Conservation (phyloP, 2,113 vertebrate genomes). For the Bubo scandiacus region DNA sequence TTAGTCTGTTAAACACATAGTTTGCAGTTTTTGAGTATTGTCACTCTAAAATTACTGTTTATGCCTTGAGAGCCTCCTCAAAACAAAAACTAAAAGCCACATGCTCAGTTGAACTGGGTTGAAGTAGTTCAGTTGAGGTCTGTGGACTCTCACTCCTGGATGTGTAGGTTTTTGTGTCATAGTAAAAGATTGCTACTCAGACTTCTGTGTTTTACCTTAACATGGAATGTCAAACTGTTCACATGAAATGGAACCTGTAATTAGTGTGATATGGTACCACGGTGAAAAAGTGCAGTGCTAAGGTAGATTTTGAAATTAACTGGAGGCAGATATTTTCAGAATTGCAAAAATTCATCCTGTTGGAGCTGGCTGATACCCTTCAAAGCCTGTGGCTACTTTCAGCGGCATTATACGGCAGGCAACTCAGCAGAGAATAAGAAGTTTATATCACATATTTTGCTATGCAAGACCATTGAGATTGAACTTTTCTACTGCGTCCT, state of each 20-base stretch:
- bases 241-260: neutral
- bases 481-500: neutral
- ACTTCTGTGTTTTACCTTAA: neutral
- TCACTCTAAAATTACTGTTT: neutral
- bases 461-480: neutral
- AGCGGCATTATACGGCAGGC: neutral
- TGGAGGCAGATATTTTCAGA: neutral
- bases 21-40: neutral
- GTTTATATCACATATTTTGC: neutral
- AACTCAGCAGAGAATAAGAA: neutral
- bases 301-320: neutral
- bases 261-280: neutral
- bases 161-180: neutral
- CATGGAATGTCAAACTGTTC: neutral
- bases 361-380: neutral
- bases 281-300: neutral
- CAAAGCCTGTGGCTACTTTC: neutral
- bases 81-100: neutral
- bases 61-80: neutral
- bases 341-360: neutral
- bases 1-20: neutral
- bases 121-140: neutral
- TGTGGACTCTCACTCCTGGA: accelerated
- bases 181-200: neutral
- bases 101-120: neutral